These are phyloP conservation scores for Microplitis demolitor DNA, from an alignment of 1,140 invertebrate genomes.

Conservation along the genomic window DNA sequence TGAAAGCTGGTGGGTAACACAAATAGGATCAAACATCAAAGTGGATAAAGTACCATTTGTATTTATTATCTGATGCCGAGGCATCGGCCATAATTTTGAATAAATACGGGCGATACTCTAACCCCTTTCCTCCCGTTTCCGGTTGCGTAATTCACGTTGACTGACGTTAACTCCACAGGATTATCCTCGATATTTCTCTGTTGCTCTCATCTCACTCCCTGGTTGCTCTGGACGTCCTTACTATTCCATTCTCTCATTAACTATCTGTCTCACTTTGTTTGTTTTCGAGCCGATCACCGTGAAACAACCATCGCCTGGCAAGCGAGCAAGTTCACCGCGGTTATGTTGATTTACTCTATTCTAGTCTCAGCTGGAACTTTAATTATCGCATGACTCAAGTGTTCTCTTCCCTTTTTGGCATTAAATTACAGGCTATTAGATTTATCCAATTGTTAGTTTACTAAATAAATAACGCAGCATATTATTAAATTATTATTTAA, in stretches of 20 bases:
- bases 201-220: neutral
- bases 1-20: neutral
- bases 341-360: conserved; percentile 11
- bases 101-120: conserved; percentile 32
- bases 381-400: neutral
- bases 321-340: neutral
- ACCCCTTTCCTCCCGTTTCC: neutral
- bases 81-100: conserved; percentile 43
- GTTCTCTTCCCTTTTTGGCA: neutral
- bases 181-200: conserved; percentile 35
- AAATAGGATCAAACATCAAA: neutral
- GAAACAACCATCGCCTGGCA: conserved; percentile 1
- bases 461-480: too few species aligned
- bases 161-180: conserved; percentile 47
- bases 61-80: conserved; percentile 40
- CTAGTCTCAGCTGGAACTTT: neutral
- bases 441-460: too few species aligned
- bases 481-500: too few species aligned
- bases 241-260: neutral
- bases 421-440: too few species aligned
- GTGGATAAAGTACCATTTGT: conserved; percentile 19
- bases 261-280: too few species aligned
- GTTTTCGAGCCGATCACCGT: neutral
- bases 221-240: neutral
- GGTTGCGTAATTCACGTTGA: conserved; percentile 43